Conservation (phyloP, 37 sponge, comb jelly and placozoan species). For the Oscarella lobularis region DNA sequence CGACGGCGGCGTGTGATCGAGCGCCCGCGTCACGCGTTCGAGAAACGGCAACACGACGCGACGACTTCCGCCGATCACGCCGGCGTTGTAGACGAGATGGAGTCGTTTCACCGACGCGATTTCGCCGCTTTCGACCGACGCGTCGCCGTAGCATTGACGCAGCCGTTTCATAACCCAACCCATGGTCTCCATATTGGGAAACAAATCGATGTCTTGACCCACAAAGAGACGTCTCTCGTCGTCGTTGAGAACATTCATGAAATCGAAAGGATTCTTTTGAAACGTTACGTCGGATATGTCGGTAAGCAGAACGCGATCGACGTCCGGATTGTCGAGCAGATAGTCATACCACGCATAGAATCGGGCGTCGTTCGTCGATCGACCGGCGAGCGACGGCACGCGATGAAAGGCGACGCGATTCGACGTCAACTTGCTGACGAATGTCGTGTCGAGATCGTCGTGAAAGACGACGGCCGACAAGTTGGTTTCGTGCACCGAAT, state of each 20-base stretch:
- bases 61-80: too few relatives aligned
- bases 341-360: slow-evolving; percentile 38
- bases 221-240: slow-evolving; percentile 24
- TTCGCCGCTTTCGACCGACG: not conserved
- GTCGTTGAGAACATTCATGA: slow-evolving; percentile 47
- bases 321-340: slow-evolving; percentile 21
- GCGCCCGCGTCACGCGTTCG: too few relatives aligned
- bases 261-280: slow-evolving; percentile 38
- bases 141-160: slow-evolving; percentile 26
- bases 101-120: not conserved
- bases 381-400: slow-evolving; percentile 18
- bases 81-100: too few relatives aligned
- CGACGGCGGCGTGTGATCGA: too few relatives aligned
- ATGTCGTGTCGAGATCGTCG: too few relatives aligned
- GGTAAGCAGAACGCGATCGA: slow-evolving; percentile 40
- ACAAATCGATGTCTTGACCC: slow-evolving; percentile 54
- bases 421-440: too few relatives aligned
- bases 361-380: slow-evolving; percentile 62
- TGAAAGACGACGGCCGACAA: too few relatives aligned
- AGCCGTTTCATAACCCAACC: slow-evolving; percentile 28
- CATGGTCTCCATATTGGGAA: slow-evolving; percentile 32
- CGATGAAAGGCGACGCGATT: slow-evolving; percentile 12
- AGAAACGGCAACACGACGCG: too few relatives aligned
- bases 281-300: slow-evolving; percentile 55
- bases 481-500: too few relatives aligned